These are phyloP conservation scores for Drosophila novamexicana DNA, from an alignment of 1,140 invertebrate species.

Conservation along the genomic window DNA sequence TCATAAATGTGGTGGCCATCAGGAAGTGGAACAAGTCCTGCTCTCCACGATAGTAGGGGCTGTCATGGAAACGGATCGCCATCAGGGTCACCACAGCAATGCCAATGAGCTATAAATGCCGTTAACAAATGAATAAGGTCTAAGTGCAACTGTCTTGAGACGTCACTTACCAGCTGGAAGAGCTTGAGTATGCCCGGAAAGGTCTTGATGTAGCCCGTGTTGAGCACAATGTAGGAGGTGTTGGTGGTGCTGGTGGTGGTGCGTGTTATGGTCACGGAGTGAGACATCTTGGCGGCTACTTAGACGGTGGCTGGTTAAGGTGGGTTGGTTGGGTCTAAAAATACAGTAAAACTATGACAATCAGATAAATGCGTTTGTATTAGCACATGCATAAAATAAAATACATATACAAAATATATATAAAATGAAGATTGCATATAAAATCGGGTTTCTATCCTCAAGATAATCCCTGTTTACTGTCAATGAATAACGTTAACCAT, in stretches of 20 bases:
- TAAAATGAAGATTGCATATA: too few relatives aligned
- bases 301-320: constrained; percentile 29
- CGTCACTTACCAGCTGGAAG: constrained; percentile 88
- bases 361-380: neutral
- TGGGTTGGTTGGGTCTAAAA: constrained; percentile 35
- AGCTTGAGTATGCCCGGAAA: constrained; percentile 90
- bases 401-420: too few relatives aligned
- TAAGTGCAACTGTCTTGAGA: constrained; percentile 37
- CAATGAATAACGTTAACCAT: too few relatives aligned
- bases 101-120: constrained; percentile 87
- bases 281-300: constrained; percentile 88
- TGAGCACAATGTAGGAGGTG: constrained; percentile 90
- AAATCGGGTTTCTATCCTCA: too few relatives aligned
- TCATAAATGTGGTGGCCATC: constrained; percentile 87
- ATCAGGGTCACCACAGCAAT: constrained; percentile 89
- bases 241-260: constrained; percentile 92
- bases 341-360: neutral
- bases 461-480: too few relatives aligned
- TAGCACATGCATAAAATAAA: neutral
- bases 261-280: constrained; percentile 92
- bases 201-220: constrained; percentile 90
- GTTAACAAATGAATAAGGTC: constrained; percentile 61
- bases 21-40: constrained; percentile 90
- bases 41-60: constrained; percentile 68
- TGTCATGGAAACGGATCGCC: constrained; percentile 86